Evolutionary conservation across 2,113 vertebrate species (phyloP).

Genomic region (Salvelinus alpinus): DNA sequence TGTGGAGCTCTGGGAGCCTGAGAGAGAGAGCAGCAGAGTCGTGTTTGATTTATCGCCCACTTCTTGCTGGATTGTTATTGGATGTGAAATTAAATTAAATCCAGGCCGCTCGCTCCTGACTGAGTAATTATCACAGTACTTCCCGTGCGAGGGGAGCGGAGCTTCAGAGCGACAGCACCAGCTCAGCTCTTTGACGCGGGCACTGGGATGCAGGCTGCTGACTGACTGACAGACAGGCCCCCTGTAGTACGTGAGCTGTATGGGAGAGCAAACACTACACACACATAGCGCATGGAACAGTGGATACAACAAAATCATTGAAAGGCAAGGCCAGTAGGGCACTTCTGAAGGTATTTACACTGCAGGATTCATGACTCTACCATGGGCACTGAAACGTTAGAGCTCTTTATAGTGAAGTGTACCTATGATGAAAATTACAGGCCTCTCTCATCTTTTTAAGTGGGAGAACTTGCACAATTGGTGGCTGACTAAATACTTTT

Average conservation of each 20-base stretch:
- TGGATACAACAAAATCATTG: constrained; percentile 3
- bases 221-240: constrained; percentile 43
- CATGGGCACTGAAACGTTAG: too few relatives aligned
- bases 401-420: too few relatives aligned
- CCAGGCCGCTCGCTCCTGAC: constrained; percentile 39
- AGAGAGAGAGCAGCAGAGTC: constrained; percentile 5
- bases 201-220: neutral
- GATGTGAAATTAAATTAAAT: constrained; percentile 62
- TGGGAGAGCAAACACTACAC: constrained; percentile 3
- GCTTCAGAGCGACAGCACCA: neutral
- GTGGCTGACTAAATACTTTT: too few relatives aligned
- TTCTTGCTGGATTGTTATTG: constrained; percentile 45
- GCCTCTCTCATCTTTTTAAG: too few relatives aligned
- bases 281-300: constrained; percentile 22
- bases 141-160: constrained; percentile 41
- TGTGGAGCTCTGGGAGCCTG: constrained; percentile 13
- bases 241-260: constrained; percentile 28
- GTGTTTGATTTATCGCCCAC: constrained; percentile 41
- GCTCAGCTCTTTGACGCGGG: neutral
- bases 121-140: constrained; percentile 63
- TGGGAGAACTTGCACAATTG: too few relatives aligned
- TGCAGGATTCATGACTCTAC: too few relatives aligned
- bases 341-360: too few relatives aligned
- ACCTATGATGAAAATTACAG: too few relatives aligned
- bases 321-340: too few relatives aligned